A percentile compares a stretch with the other conserved stretches of the same genome.
These are phyloP conservation scores for Pseudomugil tenellus DNA, from an alignment of 2,797 vertebrate species.

Conservation along the genomic window DNA sequence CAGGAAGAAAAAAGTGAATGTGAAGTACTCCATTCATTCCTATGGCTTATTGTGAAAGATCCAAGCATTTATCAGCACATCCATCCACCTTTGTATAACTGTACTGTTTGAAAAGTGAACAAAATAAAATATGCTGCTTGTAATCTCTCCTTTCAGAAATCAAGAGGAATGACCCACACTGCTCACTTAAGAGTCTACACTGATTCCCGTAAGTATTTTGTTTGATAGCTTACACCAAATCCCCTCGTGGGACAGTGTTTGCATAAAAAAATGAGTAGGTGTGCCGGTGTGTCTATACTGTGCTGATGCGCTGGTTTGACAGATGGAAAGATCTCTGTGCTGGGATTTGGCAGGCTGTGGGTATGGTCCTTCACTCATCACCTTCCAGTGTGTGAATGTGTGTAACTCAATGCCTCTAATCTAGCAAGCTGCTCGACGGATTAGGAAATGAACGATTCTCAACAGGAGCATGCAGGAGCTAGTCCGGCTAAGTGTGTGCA, in stretches of 20 bases:
- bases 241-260: slow-evolving; percentile 73
- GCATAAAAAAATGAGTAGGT: slow-evolving; percentile 69
- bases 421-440: slow-evolving; percentile 82
- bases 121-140: slow-evolving; percentile 74
- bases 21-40: slow-evolving; percentile 70
- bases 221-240: slow-evolving; percentile 78
- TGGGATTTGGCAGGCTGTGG: slow-evolving; percentile 78
- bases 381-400: slow-evolving; percentile 76
- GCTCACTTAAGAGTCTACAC: slow-evolving; percentile 43
- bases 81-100: slow-evolving; percentile 60
- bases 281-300: slow-evolving; percentile 60
- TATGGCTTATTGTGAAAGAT: slow-evolving; percentile 66
- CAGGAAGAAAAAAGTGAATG: slow-evolving; percentile 34
- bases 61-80: slow-evolving; percentile 60
- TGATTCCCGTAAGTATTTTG: slow-evolving; percentile 75
- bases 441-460: slow-evolving; percentile 79
- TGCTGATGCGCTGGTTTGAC: slow-evolving; percentile 69
- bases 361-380: slow-evolving; percentile 82
- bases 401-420: slow-evolving; percentile 86
- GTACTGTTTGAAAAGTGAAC: slow-evolving; percentile 63
- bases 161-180: slow-evolving; percentile 51
- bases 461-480: slow-evolving; percentile 80
- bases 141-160: slow-evolving; percentile 75
- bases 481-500: slow-evolving; percentile 58
- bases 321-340: slow-evolving; percentile 77